These are phyloP conservation scores for Sphyrna mokarran DNA, from an alignment of 2,113 vertebrate species.

Conservation along the genomic window DNA sequence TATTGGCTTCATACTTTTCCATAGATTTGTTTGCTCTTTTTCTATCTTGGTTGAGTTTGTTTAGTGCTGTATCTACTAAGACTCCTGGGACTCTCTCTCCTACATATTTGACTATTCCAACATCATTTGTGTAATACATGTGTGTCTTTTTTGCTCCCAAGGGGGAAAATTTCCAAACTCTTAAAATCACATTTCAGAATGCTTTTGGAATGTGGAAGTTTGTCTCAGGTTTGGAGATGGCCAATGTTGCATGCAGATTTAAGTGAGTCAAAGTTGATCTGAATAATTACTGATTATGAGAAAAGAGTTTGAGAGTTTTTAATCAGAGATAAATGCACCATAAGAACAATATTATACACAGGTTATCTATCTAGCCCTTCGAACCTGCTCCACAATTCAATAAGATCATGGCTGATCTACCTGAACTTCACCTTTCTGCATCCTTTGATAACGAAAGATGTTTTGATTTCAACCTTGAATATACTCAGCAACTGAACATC, in stretches of 20 bases:
- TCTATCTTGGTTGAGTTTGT: neutral
- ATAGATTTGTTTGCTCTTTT: neutral
- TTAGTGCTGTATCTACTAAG: neutral
- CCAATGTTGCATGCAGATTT: neutral
- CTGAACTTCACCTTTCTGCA: too few species aligned
- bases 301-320: neutral
- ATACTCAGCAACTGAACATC: too few species aligned
- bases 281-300: neutral
- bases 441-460: too few species aligned
- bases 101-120: neutral
- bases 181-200: neutral
- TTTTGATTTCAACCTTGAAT: too few species aligned
- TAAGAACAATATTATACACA: neutral
- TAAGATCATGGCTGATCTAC: too few species aligned
- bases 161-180: neutral
- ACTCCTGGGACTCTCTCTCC: neutral
- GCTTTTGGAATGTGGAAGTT: neutral
- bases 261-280: neutral
- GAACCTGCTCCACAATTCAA: too few species aligned
- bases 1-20: neutral
- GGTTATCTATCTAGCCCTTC: too few species aligned
- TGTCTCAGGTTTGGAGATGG: neutral
- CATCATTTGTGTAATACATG: neutral
- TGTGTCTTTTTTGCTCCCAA: neutral
- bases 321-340: neutral